phyloP scores from a whole-genome alignment of 1,140 invertebrate species.

The Oryctes rhinoceros region DNA sequence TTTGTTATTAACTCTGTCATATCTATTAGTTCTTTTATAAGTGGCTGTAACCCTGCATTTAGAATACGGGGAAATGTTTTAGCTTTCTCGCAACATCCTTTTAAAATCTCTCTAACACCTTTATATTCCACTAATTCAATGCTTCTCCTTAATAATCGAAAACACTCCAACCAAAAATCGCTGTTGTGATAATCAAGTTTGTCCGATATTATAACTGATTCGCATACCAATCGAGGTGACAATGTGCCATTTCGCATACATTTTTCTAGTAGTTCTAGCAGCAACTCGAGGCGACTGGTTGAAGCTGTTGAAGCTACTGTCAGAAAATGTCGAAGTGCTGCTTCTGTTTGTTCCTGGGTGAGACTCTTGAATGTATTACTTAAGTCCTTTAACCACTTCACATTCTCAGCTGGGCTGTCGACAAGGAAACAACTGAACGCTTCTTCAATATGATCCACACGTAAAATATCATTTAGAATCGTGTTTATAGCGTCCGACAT shows the following conservation, averaged over 20 bases:
- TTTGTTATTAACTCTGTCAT: constrained; percentile 92
- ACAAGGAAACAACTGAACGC: constrained; percentile 86
- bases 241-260: constrained; percentile 74
- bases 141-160: constrained; percentile 84
- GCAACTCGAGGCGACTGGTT: constrained; percentile 73
- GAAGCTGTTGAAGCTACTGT: constrained; percentile 74
- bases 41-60: constrained; percentile 80
- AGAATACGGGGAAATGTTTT: constrained; percentile 78
- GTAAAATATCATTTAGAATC: constrained; percentile 75
- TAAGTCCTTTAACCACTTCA: constrained; percentile 71
- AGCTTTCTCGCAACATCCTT: constrained; percentile 89
- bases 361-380: constrained; percentile 64
- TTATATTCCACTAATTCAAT: constrained; percentile 95
- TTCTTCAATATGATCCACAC: constrained; percentile 84
- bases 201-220: constrained; percentile 81
- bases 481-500: constrained; percentile 61
- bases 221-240: constrained; percentile 80
- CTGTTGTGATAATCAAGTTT: constrained; percentile 79
- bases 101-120: constrained; percentile 91
- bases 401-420: constrained; percentile 73
- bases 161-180: constrained; percentile 89
- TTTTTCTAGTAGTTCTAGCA: constrained; percentile 77
- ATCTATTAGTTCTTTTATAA: constrained; percentile 80
- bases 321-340: constrained; percentile 75
- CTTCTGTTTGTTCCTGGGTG: constrained; percentile 75